Base-by-base conservation (phyloP, 2,797 vertebrate species). In the Morus bassanus region DNA sequence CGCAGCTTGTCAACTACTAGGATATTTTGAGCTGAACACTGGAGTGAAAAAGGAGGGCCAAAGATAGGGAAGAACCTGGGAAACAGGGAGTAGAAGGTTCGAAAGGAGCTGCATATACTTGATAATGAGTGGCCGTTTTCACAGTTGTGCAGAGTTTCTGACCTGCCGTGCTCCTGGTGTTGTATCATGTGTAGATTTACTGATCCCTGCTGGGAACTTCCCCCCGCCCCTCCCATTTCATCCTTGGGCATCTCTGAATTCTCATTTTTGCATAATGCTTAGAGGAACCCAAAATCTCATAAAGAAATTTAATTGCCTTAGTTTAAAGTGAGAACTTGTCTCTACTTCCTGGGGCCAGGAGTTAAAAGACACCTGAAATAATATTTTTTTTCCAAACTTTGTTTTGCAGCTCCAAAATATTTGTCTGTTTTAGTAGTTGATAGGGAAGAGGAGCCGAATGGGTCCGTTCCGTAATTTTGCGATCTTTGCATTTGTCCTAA, bases 21-120 rank as follows among this genome's bases (percentile, higher is more conserved):
- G 74, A 67, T 95, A 85, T 96, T 95, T 93, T 95, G 59, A 94
- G 91, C 63, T 43, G 77, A 95, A n/a, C 31, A 41, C 21, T 85
- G n/a, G 51, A 81, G 69, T 89, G 69, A 83, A 84, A 73, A 91
- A 48, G 50, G 41, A 93, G 30, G 45, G n/a, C 75, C 95, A 83
- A 95, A 88, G 84, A 81, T 85, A 82, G 77, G 85, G 72, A 61
- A 93, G 75, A 69, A 79, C 18, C 45, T 46, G 28, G 78, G 65
- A 82, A 93, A 46, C 28, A 53, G 27, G 28, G 25, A 94, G 31
- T 57, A 75, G 72, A 81, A 37, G 9, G 31, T 56, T 70, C 69
- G 51, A 50, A 63, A 70, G 41, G 59, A 90, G 48, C 79, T 74
- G 35, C 67, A 59, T 4, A 3, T 80, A 9, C 39, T 45, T 63